Evolutionary conservation across 2,797 vertebrate genomes (phyloP).

Genomic region (Brachyalestes nurse): DNA sequence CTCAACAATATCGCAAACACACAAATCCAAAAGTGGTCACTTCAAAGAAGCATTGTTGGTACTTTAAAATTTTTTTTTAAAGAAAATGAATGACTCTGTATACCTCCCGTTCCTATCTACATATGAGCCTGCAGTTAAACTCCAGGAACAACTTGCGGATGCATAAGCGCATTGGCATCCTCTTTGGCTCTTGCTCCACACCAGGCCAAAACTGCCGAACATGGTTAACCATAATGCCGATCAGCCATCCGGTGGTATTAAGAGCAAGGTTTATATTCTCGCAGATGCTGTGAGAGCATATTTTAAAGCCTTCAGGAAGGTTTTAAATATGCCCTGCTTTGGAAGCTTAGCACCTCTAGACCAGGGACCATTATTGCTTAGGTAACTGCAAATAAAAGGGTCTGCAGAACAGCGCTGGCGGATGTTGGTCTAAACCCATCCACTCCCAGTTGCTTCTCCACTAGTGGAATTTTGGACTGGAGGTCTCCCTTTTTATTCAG

Average conservation of each 20-base stretch:
- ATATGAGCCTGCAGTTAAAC: neutral
- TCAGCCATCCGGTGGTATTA: constrained; percentile 16
- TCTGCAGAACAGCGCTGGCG: neutral
- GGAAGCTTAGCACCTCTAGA: constrained; percentile 33
- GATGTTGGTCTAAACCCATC: constrained; percentile 16
- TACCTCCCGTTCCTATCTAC: constrained; percentile 15
- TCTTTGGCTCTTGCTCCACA: constrained; percentile 14
- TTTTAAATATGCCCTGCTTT: constrained; percentile 32
- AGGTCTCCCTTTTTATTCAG: constrained; percentile 6
- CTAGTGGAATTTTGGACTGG: neutral
- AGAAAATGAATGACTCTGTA: constrained; percentile 21
- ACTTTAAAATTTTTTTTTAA: neutral
- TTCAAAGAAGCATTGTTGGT: neutral
- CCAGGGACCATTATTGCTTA: constrained; percentile 33
- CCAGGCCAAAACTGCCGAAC: constrained; percentile 8
- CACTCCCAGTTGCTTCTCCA: constrained; percentile 4
- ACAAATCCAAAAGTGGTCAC: neutral
- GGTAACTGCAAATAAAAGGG: constrained; percentile 39
- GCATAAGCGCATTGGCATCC: neutral
- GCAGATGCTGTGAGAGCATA: neutral
- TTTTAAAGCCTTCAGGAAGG: constrained; percentile 7
- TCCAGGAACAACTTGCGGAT: constrained; percentile 42
- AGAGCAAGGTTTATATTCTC: constrained; percentile 12
- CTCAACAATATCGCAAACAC: no score
- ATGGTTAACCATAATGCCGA: constrained; percentile 42